Base-by-base conservation (phyloP, 2,797 vertebrate genomes). In the Ctenochaetus hawaiiensis region DNA sequence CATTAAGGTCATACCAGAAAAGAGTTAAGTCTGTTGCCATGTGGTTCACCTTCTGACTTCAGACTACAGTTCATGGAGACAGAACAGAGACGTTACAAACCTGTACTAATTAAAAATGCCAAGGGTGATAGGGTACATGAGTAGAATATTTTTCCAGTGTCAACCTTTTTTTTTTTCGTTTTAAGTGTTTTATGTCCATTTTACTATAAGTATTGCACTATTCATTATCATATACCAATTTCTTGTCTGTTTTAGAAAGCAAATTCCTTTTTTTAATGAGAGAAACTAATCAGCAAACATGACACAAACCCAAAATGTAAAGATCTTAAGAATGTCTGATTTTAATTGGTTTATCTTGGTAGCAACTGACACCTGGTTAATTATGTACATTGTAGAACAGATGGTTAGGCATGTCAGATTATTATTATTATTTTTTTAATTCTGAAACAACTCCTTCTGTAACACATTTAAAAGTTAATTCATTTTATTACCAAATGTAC, bases 1-100 rank as follows among this genome's bases (percentile, higher is more conserved):
- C 79, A 78, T 66, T 67, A 45, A 18, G 59, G 87, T 81, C 58
- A 83, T 82, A 76, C 72, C 41, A 81, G 63, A 63, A 26, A 66
- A 39, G 51, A 77, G 68, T 74, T 67, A 66, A 60, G 62, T 75
- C 72, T 71, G 37, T 61, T 23, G 56, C 17, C 43, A 62, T 62
- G 59, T 6, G 2, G 49, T 3, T 81, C 30, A 76, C 66, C 71
- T 62, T n/a, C 22, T 67, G 20, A 72, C 58, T 63, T 58, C 6
- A 6, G 14, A 23, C 17, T 37, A 34, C 30, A 3, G 37, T 64
- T 3, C 22, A 67, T 30, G 16, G 45, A 76, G 61, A 72, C 0
- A 5, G 8, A 8, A 45, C 18, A 52, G 7, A 72, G 51, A 60
- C 0, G 43, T 4, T 30, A n/a, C 0, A 69, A 44, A 63, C 2